Evolutionary conservation across 2,888 invertebrate genomes (phyloP).

Genomic region (Philereme transversata): DNA sequence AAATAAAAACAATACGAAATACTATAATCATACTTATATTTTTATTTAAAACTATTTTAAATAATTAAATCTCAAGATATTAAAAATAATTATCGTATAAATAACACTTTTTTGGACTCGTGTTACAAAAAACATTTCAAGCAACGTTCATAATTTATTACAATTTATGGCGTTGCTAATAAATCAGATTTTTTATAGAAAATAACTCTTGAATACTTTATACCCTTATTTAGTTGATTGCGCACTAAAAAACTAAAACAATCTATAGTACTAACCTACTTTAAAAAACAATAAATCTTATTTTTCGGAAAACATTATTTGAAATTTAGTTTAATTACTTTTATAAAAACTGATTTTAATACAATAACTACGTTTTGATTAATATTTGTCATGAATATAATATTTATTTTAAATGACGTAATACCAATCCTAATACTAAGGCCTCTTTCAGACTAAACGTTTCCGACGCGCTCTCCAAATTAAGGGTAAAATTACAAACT

Average conservation of each 20-base stretch:
- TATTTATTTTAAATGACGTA: background rate
- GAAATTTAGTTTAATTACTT: background rate
- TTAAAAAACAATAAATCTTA: too few species aligned
- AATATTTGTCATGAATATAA: background rate
- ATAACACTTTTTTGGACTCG: constrained; percentile 42
- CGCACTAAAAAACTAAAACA: background rate
- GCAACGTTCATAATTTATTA: constrained; percentile 48
- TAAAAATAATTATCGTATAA: constrained; percentile 29
- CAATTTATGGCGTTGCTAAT: constrained; percentile 57
- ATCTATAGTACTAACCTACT: too few species aligned
- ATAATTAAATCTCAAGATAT: constrained; percentile 35
- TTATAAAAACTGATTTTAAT: background rate
- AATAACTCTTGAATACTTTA: background rate
- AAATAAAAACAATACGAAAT: constrained; percentile 19
- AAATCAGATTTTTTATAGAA: constrained; percentile 12
- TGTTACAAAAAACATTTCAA: constrained; percentile 40
- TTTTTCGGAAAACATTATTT: too few species aligned
- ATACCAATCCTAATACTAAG: constrained; percentile 19
- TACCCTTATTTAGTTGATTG: background rate
- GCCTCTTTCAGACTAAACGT: constrained; percentile 17
- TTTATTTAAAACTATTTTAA: constrained; percentile 23
- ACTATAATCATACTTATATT: background rate
- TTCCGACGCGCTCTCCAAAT: constrained; percentile 6
- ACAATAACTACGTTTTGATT: background rate
- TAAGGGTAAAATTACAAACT: background rate